A percentile compares a stretch with the other conserved stretches of the same genome.
These are phyloP conservation scores for Drosophila setifemur DNA, from an alignment of 1,140 invertebrate genomes.

Conservation along the genomic window DNA sequence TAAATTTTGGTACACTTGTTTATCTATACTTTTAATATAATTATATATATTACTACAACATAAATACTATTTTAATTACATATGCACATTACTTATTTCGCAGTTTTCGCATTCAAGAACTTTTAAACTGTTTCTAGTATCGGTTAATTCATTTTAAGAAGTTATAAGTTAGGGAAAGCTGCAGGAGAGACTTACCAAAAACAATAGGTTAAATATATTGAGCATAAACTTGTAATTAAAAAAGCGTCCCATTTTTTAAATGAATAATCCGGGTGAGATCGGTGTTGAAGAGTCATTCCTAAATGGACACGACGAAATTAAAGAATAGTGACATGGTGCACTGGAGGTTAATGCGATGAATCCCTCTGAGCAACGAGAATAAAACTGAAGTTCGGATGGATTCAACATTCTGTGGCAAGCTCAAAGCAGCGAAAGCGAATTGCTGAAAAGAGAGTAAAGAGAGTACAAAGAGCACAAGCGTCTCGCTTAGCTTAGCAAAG, in stretches of 20 bases:
- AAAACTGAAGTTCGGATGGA: slow-evolving; percentile 2
- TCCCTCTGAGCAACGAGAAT: background rate
- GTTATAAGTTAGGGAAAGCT: background rate
- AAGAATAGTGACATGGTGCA: slow-evolving; percentile 1
- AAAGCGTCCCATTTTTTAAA: slow-evolving; percentile 55
- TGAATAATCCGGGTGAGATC: background rate
- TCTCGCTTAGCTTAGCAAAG: slow-evolving; percentile 37
- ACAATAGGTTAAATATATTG: slow-evolving; percentile 75
- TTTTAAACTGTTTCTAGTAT: no score
- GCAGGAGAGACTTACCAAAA: slow-evolving; percentile 68
- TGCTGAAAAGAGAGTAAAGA: slow-evolving; percentile 9
- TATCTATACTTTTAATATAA: background rate
- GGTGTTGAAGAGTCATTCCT: slow-evolving; percentile 30
- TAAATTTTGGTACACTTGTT: no score
- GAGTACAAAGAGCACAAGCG: slow-evolving; percentile 13
- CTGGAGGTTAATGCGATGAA: background rate
- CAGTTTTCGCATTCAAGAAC: no score
- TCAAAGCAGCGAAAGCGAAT: slow-evolving; percentile 37
- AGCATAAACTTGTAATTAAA: slow-evolving; percentile 74
- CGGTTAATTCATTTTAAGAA: background rate
- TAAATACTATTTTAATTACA: background rate
- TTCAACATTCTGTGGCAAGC: slow-evolving; percentile 26
- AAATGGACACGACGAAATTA: background rate
- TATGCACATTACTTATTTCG: background rate
- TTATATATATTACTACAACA: background rate